Percentiles rank a stretch among this genome's conserved stretches.
Conservation (phyloP, 2,888 invertebrate species). For the Drosophila yooni region DNA sequence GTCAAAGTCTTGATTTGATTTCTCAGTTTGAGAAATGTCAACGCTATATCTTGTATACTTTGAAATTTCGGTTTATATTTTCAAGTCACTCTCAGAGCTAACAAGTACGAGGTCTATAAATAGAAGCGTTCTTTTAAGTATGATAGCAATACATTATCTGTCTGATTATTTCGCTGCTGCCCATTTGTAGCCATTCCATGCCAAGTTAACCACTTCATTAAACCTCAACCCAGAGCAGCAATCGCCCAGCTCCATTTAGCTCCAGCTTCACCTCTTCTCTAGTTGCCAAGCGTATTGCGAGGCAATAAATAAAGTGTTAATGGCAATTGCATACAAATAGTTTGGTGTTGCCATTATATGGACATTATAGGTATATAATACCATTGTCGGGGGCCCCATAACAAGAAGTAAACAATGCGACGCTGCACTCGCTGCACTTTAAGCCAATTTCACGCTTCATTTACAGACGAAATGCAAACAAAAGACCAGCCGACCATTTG, state of each 20-base stretch:
- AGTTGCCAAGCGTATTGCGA: constrained; percentile 9
- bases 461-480: constrained; percentile 76
- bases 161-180: constrained; percentile 20
- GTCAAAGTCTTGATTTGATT: neutral
- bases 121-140: neutral
- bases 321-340: constrained; percentile 82
- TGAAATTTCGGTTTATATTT: neutral
- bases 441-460: constrained; percentile 84
- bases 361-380: constrained; percentile 47
- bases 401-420: constrained; percentile 81
- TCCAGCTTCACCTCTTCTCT: constrained; percentile 3
- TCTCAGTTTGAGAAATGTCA: neutral
- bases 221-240: constrained; percentile 24
- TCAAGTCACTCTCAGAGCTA: neutral
- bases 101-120: neutral
- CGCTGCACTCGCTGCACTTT: constrained; percentile 73
- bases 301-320: constrained; percentile 83
- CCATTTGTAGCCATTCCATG: constrained; percentile 55
- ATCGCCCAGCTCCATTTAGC: constrained; percentile 15
- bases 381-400: constrained; percentile 63
- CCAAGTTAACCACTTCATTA: constrained; percentile 70
- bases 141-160: constrained; percentile 4
- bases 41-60: neutral
- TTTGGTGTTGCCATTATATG: constrained; percentile 78
- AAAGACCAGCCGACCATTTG: constrained; percentile 63